Evolutionary conservation across 2,888 invertebrate species (phyloP).

Genomic region (Thereva nobilitata): DNA sequence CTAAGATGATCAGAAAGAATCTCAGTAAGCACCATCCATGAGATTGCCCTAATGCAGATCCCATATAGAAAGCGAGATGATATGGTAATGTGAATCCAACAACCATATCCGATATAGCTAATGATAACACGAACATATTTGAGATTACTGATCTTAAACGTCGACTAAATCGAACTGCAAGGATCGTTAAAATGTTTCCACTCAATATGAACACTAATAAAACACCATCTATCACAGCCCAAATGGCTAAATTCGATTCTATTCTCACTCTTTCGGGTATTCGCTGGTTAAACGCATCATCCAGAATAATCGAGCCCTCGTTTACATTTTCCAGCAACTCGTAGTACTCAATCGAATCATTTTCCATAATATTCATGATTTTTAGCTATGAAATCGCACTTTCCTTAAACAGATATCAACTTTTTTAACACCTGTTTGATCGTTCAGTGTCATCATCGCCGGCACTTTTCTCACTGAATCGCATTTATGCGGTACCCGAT

Average conservation of each 20-base stretch:
- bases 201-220: conserved; percentile 69
- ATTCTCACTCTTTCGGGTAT: conserved; percentile 40
- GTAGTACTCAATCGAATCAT: conserved; percentile 37
- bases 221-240: conserved; percentile 69
- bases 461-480: too few species aligned
- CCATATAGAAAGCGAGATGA: conserved; percentile 75
- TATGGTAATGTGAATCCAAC: conserved; percentile 78
- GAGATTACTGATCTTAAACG: conserved; percentile 72
- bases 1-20: conserved; percentile 74
- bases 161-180: conserved; percentile 72
- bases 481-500: too few species aligned
- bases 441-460: too few species aligned
- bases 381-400: conserved; percentile 6
- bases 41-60: conserved; percentile 64
- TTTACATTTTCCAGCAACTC: conserved; percentile 37
- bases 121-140: conserved; percentile 77
- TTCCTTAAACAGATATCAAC: background rate
- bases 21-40: conserved; percentile 70
- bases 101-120: conserved; percentile 78
- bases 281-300: conserved; percentile 36
- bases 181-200: conserved; percentile 76
- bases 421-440: background rate
- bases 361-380: conserved; percentile 31
- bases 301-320: conserved; percentile 40
- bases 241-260: conserved; percentile 50